Evolutionary conservation across 2,797 vertebrate genomes (phyloP), one percentile per base, ranked within the genome.

Genomic region (Telmatherina bonti): DNA sequence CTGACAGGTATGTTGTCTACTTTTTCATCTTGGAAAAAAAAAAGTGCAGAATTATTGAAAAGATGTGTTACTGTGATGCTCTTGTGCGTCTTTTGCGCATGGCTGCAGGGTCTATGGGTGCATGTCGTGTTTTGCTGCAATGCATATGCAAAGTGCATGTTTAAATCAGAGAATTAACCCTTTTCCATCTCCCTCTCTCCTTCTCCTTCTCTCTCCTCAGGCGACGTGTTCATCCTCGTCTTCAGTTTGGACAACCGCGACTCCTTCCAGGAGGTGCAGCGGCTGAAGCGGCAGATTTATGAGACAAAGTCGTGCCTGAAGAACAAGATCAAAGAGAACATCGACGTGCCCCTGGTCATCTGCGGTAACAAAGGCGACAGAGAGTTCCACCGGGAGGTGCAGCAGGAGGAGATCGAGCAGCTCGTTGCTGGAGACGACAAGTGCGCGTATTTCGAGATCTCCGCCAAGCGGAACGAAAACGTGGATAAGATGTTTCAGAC

Each of bases 161-260:
- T 30, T 27, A 55, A 10, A 16, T 45, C 8, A 41, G 5, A 13
- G 26, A 22, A 0, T 31, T 68, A 76, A 83, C 35, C 47, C 5
- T 52, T 4, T 27, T 36, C 3, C 5, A 20, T 13, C 3, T 29
- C 6, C 29, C 5, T 61, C 9, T 26, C 1, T 30, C 4, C 24
- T 1, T 61, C 7, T 26, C 1, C 58, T 11, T 26, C 43, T 41
- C 0, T n/a, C n/a, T n/a, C n/a, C n/a, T n/a, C 85, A 99, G 98
- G 98, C 71, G 98, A 99, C 0, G 96, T 98, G 2, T 99, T 99
- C 81, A 97, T 99, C 82, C 94, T 99, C 0, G 97, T 99, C 27
- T 99, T 99, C 94, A 99, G 98, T 47, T 87, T 99, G 85, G 97
- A 99, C 91, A 99, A 96, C 91, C 92, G 96, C 7, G 97, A 99